phyloP scores from a whole-genome alignment of 2,888 invertebrate genomes.

The Melieria picta region DNA sequence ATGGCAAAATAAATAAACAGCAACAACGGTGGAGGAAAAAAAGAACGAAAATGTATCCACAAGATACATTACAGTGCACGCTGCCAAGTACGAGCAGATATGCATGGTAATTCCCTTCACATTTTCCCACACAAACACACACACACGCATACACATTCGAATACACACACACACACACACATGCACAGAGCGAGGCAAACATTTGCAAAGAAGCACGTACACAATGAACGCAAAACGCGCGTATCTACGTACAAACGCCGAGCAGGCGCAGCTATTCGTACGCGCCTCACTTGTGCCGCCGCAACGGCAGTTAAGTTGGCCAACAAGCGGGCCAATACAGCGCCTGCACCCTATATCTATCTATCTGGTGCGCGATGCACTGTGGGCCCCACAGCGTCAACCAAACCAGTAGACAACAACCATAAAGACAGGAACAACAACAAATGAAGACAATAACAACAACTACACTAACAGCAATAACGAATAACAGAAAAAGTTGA shows the following conservation, averaged over 20 bases:
- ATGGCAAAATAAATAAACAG: constrained; percentile 19
- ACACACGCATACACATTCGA: constrained; percentile 38
- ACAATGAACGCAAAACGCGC: too few species aligned
- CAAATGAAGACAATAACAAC: constrained; percentile 7
- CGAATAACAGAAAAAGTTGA: neutral
- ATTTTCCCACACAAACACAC: constrained; percentile 54
- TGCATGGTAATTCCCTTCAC: constrained; percentile 57
- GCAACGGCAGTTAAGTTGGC: constrained; percentile 33
- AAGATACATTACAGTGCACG: constrained; percentile 53
- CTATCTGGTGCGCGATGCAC: neutral
- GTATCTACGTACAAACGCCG: neutral
- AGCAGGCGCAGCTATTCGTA: neutral
- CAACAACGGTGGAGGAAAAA: constrained; percentile 19
- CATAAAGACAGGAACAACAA: neutral
- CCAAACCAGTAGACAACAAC: neutral
- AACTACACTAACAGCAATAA: constrained; percentile 1
- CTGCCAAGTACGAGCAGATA: constrained; percentile 17
- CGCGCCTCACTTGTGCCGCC: neutral
- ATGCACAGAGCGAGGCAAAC: too few species aligned
- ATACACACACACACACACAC: neutral
- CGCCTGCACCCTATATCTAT: too few species aligned
- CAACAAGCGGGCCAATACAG: neutral
- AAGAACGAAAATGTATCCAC: constrained; percentile 53
- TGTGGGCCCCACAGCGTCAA: constrained; percentile 7
- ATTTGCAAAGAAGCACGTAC: too few species aligned